Percentiles rank a stretch among this genome's conserved stretches.
Evolutionary conservation across 1,140 invertebrate species (phyloP).

Genomic region (Hestina assimilis): DNA sequence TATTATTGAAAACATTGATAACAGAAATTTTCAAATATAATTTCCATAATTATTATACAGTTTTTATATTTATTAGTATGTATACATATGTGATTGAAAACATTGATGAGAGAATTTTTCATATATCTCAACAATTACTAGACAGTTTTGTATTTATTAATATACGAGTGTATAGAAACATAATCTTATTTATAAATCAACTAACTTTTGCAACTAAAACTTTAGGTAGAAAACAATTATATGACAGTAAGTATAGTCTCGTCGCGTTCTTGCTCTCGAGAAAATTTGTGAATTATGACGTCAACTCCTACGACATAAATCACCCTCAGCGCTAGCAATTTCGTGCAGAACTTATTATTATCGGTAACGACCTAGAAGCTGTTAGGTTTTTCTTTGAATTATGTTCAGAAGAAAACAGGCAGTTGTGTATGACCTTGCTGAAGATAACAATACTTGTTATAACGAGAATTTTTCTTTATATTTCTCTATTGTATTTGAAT

Average conservation of each 20-base stretch:
- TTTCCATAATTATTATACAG: no score
- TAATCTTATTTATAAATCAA: background rate
- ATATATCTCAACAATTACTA: no score
- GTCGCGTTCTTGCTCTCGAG: slow-evolving; percentile 38
- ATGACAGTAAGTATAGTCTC: slow-evolving; percentile 37
- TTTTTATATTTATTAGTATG: no score
- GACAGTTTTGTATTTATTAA: no score
- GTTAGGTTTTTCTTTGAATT: slow-evolving; percentile 8
- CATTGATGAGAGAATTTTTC: no score
- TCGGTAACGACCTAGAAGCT: slow-evolving; percentile 39
- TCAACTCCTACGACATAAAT: slow-evolving; percentile 54
- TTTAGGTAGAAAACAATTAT: slow-evolving; percentile 40
- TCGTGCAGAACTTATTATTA: slow-evolving; percentile 37
- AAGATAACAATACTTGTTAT: background rate
- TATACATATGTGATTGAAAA: no score
- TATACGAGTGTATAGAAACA: background rate
- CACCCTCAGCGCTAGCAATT: slow-evolving; percentile 34
- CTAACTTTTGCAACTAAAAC: background rate
- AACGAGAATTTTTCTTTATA: background rate
- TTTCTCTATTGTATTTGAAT: background rate
- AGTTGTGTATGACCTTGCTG: slow-evolving; percentile 16
- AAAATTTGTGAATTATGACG: slow-evolving; percentile 48
- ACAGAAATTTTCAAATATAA: no score
- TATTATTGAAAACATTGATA: no score
- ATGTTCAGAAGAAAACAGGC: slow-evolving; percentile 14